Conservation (phyloP, 2,888 invertebrate species). For the Aphodius sticticus region DNA sequence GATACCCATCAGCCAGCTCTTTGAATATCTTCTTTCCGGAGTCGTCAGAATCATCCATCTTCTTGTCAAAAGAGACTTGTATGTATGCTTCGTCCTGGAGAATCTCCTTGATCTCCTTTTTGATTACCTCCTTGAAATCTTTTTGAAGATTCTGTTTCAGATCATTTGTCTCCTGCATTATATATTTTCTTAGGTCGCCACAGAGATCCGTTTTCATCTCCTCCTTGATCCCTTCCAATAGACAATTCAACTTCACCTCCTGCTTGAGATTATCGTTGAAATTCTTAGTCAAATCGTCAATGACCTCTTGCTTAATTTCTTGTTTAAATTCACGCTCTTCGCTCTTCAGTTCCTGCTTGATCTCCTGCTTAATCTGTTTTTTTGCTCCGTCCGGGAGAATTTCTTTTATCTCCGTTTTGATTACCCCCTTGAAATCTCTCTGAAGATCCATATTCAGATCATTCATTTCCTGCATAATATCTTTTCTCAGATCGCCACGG, state of each 20-base stretch:
- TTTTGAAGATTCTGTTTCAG: background rate
- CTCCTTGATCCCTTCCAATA: background rate
- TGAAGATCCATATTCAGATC: no score
- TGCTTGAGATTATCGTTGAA: background rate
- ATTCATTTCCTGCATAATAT: background rate
- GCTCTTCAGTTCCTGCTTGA: background rate
- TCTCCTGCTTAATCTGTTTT: background rate
- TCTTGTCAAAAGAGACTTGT: background rate
- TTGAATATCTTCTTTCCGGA: background rate
- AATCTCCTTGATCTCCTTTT: background rate
- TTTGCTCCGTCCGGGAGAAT: no score
- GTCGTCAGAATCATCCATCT: background rate
- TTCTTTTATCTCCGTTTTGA: no score
- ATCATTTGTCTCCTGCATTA: background rate
- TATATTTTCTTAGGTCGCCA: background rate
- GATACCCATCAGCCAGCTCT: background rate
- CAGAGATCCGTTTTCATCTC: background rate
- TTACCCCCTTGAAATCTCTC: no score
- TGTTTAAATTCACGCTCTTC: background rate
- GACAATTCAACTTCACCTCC: background rate
- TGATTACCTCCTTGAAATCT: background rate
- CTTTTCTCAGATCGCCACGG: background rate
- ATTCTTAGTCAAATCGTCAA: background rate
- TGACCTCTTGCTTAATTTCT: background rate
- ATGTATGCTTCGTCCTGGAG: background rate